These are phyloP conservation scores for Mionectes olivaceus DNA, from an alignment of 2,797 vertebrate genomes.

Conservation along the genomic window DNA sequence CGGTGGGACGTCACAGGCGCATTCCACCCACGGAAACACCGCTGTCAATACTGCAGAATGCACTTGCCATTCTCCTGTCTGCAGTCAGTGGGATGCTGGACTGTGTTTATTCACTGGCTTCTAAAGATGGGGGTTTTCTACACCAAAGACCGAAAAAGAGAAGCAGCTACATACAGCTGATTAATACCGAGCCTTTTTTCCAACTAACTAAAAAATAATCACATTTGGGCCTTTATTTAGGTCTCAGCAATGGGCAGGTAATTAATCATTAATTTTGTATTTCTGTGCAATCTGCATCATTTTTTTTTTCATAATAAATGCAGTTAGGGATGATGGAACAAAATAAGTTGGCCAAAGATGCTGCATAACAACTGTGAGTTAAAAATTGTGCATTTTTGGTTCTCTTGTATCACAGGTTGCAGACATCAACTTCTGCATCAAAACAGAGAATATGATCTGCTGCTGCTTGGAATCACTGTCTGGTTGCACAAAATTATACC, in stretches of 20 bases:
- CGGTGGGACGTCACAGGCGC: not conserved
- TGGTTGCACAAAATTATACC: constrained; percentile 23
- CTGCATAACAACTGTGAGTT: not conserved
- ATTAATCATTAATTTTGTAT: constrained; percentile 66
- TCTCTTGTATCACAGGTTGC: not conserved
- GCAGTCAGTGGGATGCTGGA: not conserved
- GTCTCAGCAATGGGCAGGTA: constrained; percentile 51
- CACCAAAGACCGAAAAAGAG: not conserved
- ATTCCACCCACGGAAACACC: not conserved
- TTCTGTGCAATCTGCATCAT: constrained; percentile 29
- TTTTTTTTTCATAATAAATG: constrained; percentile 45
- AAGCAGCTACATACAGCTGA: not conserved
- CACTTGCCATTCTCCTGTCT: not conserved
- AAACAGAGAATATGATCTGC: constrained; percentile 14
- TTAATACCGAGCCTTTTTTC: not conserved
- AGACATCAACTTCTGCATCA: constrained; percentile 24
- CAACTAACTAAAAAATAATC: not conserved
- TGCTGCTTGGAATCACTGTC: not conserved
- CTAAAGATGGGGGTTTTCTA: not conserved
- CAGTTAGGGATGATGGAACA: constrained; percentile 28
- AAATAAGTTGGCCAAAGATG: not conserved
- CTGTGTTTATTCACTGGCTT: not conserved
- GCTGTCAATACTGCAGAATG: not conserved
- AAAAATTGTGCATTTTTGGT: not conserved
- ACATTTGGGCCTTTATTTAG: constrained; percentile 25